Conservation (phyloP, 2,113 vertebrate species). For the Callocephalon fimbriatum region DNA sequence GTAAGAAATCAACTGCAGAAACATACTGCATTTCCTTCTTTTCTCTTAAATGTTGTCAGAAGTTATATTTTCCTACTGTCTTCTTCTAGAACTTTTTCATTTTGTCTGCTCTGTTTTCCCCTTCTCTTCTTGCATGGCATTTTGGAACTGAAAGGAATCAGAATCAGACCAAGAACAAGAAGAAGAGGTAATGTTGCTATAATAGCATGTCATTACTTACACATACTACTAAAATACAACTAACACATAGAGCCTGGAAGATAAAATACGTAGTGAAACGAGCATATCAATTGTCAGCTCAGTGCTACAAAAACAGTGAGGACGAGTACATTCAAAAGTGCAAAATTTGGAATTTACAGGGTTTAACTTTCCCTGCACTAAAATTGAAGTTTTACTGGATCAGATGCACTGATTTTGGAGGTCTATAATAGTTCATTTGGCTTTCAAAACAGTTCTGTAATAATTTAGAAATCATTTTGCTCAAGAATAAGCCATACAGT, state of each 20-base stretch:
- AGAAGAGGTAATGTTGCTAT: constrained; percentile 90
- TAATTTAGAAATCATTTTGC: background rate
- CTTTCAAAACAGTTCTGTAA: background rate
- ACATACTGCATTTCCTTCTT: background rate
- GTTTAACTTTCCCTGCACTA: background rate
- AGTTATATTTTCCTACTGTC: background rate
- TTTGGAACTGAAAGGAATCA: constrained; percentile 91
- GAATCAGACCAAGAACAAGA: constrained; percentile 97
- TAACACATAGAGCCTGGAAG: background rate
- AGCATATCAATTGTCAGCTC: fast-evolving
- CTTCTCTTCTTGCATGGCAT: constrained; percentile 73
- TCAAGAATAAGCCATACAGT: background rate
- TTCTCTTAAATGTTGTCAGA: constrained; percentile 6
- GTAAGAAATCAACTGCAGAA: background rate
- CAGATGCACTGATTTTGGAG: background rate
- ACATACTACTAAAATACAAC: background rate
- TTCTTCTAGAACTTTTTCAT: constrained; percentile 47
- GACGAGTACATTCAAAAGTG: background rate
- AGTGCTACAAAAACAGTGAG: fast-evolving
- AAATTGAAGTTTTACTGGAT: background rate
- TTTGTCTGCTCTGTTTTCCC: constrained; percentile 77
- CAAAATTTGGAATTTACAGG: background rate
- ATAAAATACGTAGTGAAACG: background rate
- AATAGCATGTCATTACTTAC: background rate
- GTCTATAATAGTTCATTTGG: background rate